Conservation (phyloP, 2,113 vertebrate species). For the Heterochromis multidens region DNA sequence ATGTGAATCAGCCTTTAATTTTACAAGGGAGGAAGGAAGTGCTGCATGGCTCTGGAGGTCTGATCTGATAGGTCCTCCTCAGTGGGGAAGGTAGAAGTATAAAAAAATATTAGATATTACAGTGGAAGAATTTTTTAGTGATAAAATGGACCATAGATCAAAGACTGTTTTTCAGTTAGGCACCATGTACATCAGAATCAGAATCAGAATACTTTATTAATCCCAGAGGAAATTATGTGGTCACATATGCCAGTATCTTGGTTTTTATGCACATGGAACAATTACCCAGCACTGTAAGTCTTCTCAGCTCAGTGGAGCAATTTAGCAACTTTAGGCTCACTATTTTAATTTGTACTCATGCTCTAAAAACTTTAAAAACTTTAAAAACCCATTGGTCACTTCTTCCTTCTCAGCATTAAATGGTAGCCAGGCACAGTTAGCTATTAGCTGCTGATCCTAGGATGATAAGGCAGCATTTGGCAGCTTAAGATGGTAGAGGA, state of each 20-base stretch:
- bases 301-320: not conserved
- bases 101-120: too few relatives aligned
- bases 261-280: not conserved
- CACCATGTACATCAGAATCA: too few relatives aligned
- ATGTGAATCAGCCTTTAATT: not conserved
- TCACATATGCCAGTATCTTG: too few relatives aligned
- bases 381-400: not conserved
- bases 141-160: not conserved
- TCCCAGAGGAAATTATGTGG: too few relatives aligned
- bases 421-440: not conserved
- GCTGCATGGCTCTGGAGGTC: not conserved
- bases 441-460: not conserved
- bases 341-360: accelerated
- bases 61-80: not conserved
- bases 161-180: not conserved
- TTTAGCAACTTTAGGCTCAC: not conserved
- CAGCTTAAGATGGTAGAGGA: not conserved
- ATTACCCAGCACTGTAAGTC: not conserved
- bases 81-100: not conserved
- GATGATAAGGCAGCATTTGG: accelerated
- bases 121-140: not conserved
- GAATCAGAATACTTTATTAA: too few relatives aligned
- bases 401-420: not conserved
- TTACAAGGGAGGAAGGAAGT: not conserved
- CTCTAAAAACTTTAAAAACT: too few relatives aligned